phyloP scores from a whole-genome alignment of 2,113 vertebrate species.

The Ceyx cyanopectus region DNA sequence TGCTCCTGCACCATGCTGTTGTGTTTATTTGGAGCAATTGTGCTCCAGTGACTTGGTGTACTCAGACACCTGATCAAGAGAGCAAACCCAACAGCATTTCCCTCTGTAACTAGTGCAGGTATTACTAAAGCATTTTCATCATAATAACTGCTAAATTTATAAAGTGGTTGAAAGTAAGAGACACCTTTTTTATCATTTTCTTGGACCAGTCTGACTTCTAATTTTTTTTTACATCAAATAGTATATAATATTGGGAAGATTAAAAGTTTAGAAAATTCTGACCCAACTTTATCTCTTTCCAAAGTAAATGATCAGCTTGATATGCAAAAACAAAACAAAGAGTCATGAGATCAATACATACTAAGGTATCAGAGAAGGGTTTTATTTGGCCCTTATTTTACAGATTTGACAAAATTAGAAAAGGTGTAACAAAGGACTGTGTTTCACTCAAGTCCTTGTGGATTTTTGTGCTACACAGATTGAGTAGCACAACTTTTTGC shows the following conservation, averaged over 20 bases:
- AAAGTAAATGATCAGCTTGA: not conserved
- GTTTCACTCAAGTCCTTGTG: not conserved
- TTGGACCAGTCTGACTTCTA: not conserved
- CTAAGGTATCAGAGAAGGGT: not conserved
- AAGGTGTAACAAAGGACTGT: not conserved
- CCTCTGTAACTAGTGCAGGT: not conserved
- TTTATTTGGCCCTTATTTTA: not conserved
- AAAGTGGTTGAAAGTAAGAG: not conserved
- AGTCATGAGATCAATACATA: not conserved
- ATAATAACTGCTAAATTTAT: not conserved
- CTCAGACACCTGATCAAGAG: not conserved
- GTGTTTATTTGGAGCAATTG: not conserved
- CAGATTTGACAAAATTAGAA: not conserved
- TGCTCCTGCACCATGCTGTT: not conserved
- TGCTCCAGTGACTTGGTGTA: not conserved
- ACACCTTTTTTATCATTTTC: not conserved
- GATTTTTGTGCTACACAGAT: not conserved
- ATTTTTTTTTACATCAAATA: not conserved
- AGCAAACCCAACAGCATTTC: not conserved
- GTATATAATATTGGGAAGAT: not conserved
- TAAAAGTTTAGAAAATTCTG: not conserved
- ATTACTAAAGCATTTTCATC: not conserved
- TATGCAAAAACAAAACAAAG: not conserved
- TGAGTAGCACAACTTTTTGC: not conserved
- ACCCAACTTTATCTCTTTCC: not conserved